Evolutionary conservation across 2,113 vertebrate genomes (phyloP).

Genomic region (Galemys pyrenaicus): DNA sequence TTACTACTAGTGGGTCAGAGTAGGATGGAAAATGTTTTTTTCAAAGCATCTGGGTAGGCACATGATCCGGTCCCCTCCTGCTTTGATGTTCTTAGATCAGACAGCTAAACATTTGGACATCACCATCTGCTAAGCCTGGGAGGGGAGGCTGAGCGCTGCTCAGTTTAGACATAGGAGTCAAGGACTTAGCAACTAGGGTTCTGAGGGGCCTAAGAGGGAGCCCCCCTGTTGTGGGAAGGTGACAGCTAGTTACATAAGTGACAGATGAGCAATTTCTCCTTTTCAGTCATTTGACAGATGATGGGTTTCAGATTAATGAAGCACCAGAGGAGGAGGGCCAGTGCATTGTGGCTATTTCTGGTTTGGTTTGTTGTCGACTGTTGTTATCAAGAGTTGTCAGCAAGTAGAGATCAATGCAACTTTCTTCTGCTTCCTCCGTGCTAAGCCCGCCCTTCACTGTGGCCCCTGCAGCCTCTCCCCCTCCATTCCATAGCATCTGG

Average conservation of each 20-base stretch:
- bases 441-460: background rate
- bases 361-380: background rate
- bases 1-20: background rate
- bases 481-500: too few relatives aligned
- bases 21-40: background rate
- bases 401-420: slow-evolving; percentile 53
- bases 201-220: background rate
- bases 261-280: slow-evolving; percentile 67
- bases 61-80: background rate
- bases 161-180: background rate
- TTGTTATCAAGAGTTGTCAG: slow-evolving; percentile 25
- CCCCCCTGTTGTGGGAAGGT: slow-evolving; percentile 1
- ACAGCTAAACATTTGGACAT: background rate
- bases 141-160: background rate
- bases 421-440: background rate
- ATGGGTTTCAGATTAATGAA: slow-evolving; percentile 54
- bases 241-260: slow-evolving; percentile 69
- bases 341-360: background rate
- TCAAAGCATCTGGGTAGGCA: background rate
- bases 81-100: background rate
- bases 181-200: background rate
- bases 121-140: slow-evolving; percentile 45
- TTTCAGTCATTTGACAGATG: slow-evolving; percentile 64
- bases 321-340: background rate
- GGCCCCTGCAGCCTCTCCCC: background rate